A percentile compares a stretch with the other conserved stretches of the same genome.
Conservation (phyloP, 2,113 vertebrate species). For the Ancistrus triradiatus region DNA sequence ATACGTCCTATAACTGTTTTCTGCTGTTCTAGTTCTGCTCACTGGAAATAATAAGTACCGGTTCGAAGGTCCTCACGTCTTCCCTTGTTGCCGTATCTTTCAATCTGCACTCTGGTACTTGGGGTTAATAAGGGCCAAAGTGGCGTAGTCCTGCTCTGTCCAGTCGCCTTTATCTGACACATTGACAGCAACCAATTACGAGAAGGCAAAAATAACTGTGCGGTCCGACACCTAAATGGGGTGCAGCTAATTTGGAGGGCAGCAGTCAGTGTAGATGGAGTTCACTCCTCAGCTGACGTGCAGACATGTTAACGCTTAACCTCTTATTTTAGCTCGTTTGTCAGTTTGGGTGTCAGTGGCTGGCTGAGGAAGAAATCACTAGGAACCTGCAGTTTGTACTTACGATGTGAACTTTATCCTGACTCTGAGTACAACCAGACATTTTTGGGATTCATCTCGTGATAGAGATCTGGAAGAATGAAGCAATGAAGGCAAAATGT, state of each 20-base stretch:
- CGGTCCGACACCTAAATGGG: background rate
- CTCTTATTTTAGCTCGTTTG: constrained; percentile 12
- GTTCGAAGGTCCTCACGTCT: constrained; percentile 15
- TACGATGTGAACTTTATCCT: no score
- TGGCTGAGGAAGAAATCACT: background rate
- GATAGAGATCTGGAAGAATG: no score
- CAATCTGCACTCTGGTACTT: constrained; percentile 18
- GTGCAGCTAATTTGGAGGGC: constrained; percentile 24
- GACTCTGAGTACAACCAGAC: no score
- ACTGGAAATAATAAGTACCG: constrained; percentile 37
- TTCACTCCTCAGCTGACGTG: constrained; percentile 9
- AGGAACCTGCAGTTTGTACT: no score
- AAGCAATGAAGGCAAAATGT: no score
- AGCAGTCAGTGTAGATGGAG: constrained; percentile 5
- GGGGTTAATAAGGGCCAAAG: constrained; percentile 40
- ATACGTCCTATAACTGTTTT: no score
- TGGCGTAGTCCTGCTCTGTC: constrained; percentile 15
- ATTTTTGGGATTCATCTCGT: no score
- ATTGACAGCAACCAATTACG: constrained; percentile 46
- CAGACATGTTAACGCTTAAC: constrained; percentile 6
- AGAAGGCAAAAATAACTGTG: constrained; percentile 32
- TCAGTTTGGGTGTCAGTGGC: no score
- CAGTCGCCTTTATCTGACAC: constrained; percentile 37
- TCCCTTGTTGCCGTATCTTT: constrained; percentile 35
- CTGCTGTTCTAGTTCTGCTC: no score